These are phyloP conservation scores for Apodemus agrarius DNA, from an alignment of 2,797 vertebrate genomes.

Conservation along the genomic window DNA sequence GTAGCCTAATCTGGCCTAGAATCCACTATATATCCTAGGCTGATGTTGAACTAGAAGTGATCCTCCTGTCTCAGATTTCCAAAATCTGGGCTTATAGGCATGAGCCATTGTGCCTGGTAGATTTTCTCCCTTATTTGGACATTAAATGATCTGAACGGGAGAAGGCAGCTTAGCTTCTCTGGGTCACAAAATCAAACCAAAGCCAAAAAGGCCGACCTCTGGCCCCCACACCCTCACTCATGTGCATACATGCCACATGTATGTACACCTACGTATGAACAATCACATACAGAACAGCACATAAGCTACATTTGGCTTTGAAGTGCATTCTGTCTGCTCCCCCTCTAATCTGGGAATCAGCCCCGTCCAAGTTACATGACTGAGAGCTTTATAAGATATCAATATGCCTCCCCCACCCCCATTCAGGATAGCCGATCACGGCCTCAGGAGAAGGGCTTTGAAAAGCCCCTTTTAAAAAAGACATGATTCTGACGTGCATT, in stretches of 20 bases:
- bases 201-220: neutral
- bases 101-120: neutral
- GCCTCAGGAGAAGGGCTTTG: neutral
- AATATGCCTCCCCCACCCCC: too few species aligned
- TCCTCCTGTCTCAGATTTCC: neutral
- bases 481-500: neutral
- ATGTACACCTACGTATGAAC: too few species aligned
- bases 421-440: neutral
- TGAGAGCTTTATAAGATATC: neutral
- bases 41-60: neutral
- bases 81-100: neutral
- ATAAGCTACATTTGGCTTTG: neutral
- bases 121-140: neutral
- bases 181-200: neutral
- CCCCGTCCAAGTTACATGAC: accelerated
- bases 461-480: neutral
- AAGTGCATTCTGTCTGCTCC: neutral
- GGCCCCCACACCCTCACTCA: neutral
- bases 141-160: neutral
- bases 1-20: neutral
- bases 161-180: neutral
- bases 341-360: neutral
- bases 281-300: neutral
- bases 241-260: neutral
- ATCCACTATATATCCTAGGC: neutral